phyloP scores from a whole-genome alignment of 1,140 invertebrate species.

The Brachionus manjavacas region DNA sequence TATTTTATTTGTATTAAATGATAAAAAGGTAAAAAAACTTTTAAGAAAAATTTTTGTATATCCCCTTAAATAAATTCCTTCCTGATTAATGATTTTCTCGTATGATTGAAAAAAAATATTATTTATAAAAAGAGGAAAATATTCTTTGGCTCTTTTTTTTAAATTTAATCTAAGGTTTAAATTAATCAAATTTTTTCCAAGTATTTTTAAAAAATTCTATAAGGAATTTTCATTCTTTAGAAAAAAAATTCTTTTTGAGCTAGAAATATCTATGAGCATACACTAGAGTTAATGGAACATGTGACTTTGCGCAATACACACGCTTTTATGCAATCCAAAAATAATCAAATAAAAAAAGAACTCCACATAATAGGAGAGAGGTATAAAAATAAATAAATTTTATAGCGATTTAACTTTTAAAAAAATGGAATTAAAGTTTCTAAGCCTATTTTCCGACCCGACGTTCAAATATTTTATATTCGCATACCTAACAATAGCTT shows the following conservation, averaged over 20 bases:
- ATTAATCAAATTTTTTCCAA: too few species aligned
- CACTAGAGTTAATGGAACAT: background rate
- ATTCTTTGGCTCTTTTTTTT: too few species aligned
- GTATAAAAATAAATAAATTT: background rate
- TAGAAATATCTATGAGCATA: background rate
- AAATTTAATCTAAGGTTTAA: too few species aligned
- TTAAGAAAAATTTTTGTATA: too few species aligned
- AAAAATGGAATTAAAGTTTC: slow-evolving; percentile 27
- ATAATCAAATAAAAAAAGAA: background rate
- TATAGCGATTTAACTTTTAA: background rate
- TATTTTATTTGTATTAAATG: too few species aligned
- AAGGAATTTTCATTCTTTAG: background rate
- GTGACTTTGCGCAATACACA: background rate
- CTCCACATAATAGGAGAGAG: background rate
- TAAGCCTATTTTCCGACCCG: slow-evolving; percentile 12
- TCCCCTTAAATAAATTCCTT: too few species aligned
- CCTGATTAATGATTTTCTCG: too few species aligned
- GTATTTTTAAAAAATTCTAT: too few species aligned
- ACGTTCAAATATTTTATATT: slow-evolving; percentile 7
- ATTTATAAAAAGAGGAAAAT: too few species aligned
- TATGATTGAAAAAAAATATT: too few species aligned
- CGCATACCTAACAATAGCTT: background rate
- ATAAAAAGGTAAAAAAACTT: too few species aligned
- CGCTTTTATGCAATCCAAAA: background rate
- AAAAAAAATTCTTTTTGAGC: background rate